These are phyloP conservation scores for Pantherophis vulpinus DNA, from an alignment of 2,797 vertebrate genomes.

Conservation along the genomic window DNA sequence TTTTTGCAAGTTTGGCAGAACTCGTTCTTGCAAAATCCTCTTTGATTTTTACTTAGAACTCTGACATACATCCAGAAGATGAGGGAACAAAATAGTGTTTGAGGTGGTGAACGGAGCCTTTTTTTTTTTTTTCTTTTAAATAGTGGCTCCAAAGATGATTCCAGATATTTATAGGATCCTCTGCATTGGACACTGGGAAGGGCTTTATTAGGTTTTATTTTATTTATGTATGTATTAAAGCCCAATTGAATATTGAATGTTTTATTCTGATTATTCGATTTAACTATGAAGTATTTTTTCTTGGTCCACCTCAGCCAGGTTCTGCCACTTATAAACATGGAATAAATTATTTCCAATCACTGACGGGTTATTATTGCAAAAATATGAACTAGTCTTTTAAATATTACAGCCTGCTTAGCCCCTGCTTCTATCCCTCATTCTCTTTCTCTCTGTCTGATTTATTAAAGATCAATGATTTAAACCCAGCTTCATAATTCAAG, in stretches of 20 bases:
- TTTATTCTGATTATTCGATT: background rate
- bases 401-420: background rate
- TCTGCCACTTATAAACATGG: background rate
- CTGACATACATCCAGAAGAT: background rate
- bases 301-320: background rate
- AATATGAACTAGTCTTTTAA: background rate
- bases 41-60: background rate
- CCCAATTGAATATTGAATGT: background rate
- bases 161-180: no score
- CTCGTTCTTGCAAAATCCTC: background rate
- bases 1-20: background rate
- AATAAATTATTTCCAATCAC: background rate
- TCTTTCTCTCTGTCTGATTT: background rate
- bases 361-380: background rate
- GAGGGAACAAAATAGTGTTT: background rate
- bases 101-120: background rate
- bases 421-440: background rate
- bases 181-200: background rate
- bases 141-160: no score
- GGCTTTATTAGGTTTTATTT: background rate
- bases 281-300: background rate
- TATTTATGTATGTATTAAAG: background rate
- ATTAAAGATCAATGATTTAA: background rate
- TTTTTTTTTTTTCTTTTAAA: no score
- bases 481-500: background rate